Evolutionary conservation across 2,888 invertebrate species (phyloP).

Genomic region (Rhagonycha fulva): DNA sequence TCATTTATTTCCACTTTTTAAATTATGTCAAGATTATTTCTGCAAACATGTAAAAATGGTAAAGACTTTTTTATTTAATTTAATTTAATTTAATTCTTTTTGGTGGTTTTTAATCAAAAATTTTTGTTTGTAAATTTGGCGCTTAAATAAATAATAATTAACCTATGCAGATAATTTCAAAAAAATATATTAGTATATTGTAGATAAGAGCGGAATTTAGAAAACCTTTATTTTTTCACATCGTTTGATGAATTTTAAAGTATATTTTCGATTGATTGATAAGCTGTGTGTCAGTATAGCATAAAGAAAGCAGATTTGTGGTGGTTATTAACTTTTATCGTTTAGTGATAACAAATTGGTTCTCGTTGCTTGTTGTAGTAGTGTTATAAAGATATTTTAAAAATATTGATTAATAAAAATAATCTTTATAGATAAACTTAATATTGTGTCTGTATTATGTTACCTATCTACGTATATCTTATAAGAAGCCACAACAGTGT

Average conservation of each 20-base stretch:
- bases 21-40: background rate
- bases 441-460: conserved; percentile 8
- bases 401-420: background rate
- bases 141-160: background rate
- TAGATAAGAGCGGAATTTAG: background rate
- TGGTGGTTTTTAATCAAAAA: background rate
- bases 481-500: conserved; percentile 26
- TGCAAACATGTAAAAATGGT: background rate
- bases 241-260: background rate
- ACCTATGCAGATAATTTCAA: background rate
- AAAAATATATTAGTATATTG: background rate
- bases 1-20: background rate
- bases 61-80: background rate
- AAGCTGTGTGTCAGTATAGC: background rate
- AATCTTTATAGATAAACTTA: background rate
- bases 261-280: background rate
- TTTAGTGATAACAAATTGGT: background rate
- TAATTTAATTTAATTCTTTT: background rate
- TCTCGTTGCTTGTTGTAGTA: background rate
- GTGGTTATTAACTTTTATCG: background rate
- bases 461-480: conserved; percentile 12
- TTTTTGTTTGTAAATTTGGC: background rate
- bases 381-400: background rate
- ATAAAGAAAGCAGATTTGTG: background rate
- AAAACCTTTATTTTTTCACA: background rate